Evolutionary conservation across 2,888 invertebrate species (phyloP).

Genomic region (Sinotaia quadrata): DNA sequence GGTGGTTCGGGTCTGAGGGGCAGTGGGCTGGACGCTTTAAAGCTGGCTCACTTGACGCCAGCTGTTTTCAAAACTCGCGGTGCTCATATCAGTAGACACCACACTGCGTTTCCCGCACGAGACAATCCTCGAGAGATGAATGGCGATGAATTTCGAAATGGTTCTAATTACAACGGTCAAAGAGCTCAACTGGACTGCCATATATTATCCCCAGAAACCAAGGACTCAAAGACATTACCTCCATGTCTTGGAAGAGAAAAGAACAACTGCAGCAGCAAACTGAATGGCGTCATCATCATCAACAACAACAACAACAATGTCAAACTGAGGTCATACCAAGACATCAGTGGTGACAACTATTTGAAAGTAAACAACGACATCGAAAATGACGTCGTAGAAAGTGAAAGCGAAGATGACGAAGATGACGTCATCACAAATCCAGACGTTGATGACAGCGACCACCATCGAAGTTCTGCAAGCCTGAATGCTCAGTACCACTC

Average conservation of each 20-base stretch:
- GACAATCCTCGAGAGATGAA: too few relatives aligned
- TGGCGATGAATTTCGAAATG: too few relatives aligned
- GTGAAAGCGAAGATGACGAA: not conserved
- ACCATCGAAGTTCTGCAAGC: not conserved
- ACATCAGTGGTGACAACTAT: conserved; percentile 8
- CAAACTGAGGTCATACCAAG: conserved; percentile 9
- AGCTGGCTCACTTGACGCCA: conserved; percentile 22
- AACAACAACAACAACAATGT: conserved; percentile 25
- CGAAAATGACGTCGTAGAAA: not conserved
- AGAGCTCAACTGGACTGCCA: too few relatives aligned
- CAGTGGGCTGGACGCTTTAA: conserved; percentile 5
- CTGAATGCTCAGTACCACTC: not conserved
- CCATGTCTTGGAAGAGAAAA: too few relatives aligned
- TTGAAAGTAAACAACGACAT: not conserved
- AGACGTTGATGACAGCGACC: conserved; percentile 14
- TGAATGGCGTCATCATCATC: conserved; percentile 12
- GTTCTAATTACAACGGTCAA: too few relatives aligned
- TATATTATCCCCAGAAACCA: conserved; percentile 16
- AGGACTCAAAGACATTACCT: not conserved
- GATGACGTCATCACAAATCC: not conserved
- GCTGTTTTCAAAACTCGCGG: not conserved
- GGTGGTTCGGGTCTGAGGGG: conserved; percentile 13
- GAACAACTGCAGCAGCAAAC: conserved; percentile 17
- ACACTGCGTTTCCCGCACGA: not conserved
- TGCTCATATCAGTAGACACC: not conserved